Evolutionary conservation across 2,113 vertebrate genomes (phyloP).

Genomic region (Pomatorhinus ruficollis): DNA sequence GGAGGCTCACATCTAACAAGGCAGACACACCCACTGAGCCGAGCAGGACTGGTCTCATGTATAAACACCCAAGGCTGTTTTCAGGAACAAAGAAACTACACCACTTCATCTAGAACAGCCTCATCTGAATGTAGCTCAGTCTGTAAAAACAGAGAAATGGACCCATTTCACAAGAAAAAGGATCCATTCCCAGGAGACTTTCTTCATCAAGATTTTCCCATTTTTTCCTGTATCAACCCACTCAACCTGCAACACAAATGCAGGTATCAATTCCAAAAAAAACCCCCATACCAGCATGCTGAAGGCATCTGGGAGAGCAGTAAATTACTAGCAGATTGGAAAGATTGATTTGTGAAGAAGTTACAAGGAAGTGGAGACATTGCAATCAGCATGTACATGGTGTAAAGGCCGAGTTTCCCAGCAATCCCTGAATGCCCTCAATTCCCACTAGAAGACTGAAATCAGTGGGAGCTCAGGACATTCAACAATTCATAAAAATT

Average conservation of each 20-base stretch:
- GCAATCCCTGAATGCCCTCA: conserved; percentile 41
- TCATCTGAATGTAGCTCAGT: not conserved
- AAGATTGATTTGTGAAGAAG: conserved; percentile 59
- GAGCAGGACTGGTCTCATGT: not conserved
- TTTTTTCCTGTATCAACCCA: not conserved
- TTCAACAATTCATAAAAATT: conserved; percentile 53
- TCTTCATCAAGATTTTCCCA: not conserved
- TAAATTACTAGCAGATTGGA: conserved; percentile 52
- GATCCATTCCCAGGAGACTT: not conserved
- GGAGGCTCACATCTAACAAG: not conserved
- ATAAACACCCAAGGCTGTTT: not conserved
- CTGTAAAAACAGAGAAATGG: not conserved
- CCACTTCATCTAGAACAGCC: not conserved
- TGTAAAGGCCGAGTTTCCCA: not conserved
- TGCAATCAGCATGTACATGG: conserved; percentile 35
- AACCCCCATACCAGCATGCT: not conserved
- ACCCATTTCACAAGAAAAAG: not conserved
- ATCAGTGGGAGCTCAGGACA: conserved; percentile 50
- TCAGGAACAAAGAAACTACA: not conserved
- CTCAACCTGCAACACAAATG: not conserved
- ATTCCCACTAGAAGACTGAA: conserved; percentile 43
- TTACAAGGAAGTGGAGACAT: not conserved
- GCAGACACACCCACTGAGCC: not conserved
- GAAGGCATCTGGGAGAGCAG: conserved; percentile 54
- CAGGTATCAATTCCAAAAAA: not conserved